Conservation (phyloP, 2,888 invertebrate species). For the Pandemis heparana region DNA sequence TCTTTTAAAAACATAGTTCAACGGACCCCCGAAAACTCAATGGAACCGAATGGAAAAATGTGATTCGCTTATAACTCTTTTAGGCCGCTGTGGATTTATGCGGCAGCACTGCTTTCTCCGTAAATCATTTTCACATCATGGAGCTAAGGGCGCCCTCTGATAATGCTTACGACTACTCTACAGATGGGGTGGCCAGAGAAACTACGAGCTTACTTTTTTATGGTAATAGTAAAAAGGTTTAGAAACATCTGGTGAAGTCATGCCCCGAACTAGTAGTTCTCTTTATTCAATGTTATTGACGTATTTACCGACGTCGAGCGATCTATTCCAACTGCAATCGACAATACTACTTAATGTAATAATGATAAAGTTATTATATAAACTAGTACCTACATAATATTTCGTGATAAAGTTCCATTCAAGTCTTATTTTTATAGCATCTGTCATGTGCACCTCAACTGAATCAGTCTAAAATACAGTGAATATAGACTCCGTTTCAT, state of each 20-base stretch:
- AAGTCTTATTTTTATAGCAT: no score
- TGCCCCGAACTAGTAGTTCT: no score
- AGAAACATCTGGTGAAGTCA: no score
- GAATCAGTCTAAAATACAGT: background rate
- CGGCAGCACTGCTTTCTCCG: conserved; percentile 65
- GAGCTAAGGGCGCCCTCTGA: conserved; percentile 20
- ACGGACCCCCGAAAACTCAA: conserved; percentile 48
- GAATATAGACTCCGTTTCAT: background rate
- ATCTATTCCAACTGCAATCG: no score
- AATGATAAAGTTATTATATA: no score
- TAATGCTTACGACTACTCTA: background rate
- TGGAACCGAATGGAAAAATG: conserved; percentile 63
- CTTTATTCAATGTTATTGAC: no score
- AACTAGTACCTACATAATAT: no score
- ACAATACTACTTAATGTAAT: no score
- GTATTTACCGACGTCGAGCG: no score
- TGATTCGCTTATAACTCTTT: conserved; percentile 73
- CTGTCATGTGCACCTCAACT: no score
- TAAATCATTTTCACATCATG: conserved; percentile 76
- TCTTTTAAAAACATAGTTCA: conserved; percentile 22
- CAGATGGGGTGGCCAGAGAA: conserved; percentile 6
- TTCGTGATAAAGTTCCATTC: no score
- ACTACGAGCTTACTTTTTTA: background rate
- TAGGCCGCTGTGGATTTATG: conserved; percentile 68
- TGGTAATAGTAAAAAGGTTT: no score